Base-by-base conservation (phyloP, 2,888 invertebrate genomes). In the Cancer borealis region DNA sequence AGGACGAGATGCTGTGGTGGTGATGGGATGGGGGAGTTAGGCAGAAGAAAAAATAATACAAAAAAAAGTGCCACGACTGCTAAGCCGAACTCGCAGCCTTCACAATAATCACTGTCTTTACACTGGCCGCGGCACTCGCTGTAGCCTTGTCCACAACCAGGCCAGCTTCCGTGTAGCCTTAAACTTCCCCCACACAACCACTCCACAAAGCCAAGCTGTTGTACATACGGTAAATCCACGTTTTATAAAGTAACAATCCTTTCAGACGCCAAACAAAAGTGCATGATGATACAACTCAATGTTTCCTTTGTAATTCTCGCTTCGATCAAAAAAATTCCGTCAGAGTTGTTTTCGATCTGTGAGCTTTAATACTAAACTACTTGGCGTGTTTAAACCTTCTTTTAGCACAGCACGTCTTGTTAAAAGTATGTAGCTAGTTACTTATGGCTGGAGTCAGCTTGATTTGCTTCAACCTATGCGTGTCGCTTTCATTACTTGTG, bases 101-200 rank as follows among this genome's bases (percentile, higher is more conserved):
- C 93, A 93, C 66, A 26, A 73, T 89, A 89, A 93, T 93, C 88
- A 88, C 93, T 66, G 66, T 92, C 93, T 93, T 39, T 46, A 45
- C 88, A 89, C 73, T 92, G 10, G 66, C 87, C 88, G 47, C 46
- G 47, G 84, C 84, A 84, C 84, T 39, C 47, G n/a, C 93, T 66
- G 26, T 73, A 89, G 60, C 93, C 93, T 93, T 93, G 93, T 45
- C 39, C 12, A 30, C 87, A 92, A 73, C 93, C 79, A 66, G 54
- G 47, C 46, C 88, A 30, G 89, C 93, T 93, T 93, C 93, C 93
- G 93, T 93, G 93, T 93, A 60, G 47, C 88, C 46, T 46, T n/a
- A 10, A 6, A 47, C 46, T 47, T 47, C 47, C 49, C 88, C 39
- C 8, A 47, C 10, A 88, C n/a, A 39, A 88, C 88, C n/a, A 14